These are phyloP conservation scores for Eufriesea mexicana DNA, from an alignment of 1,140 invertebrate species.

Conservation along the genomic window DNA sequence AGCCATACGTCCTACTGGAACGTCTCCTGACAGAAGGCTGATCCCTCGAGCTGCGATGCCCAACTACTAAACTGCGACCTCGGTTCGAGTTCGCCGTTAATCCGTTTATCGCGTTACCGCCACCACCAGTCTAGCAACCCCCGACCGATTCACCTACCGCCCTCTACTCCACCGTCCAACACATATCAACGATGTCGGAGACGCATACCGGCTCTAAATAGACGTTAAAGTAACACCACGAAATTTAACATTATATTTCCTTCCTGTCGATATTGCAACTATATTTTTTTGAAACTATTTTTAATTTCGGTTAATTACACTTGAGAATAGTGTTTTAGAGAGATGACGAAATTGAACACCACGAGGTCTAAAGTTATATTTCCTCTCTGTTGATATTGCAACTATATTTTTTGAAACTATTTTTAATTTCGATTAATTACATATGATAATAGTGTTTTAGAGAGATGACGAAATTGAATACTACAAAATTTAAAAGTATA, in stretches of 20 bases:
- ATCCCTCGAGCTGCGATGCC: conserved; percentile 64
- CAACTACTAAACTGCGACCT: conserved; percentile 72
- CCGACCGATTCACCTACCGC: conserved; percentile 56
- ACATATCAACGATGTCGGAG: conserved; percentile 44
- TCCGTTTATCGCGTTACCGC: conserved; percentile 81
- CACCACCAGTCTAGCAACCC: conserved; percentile 75
- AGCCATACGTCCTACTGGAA: not conserved
- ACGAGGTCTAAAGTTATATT: too few relatives aligned
- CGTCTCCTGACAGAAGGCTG: conserved; percentile 20
- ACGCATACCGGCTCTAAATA: not conserved
- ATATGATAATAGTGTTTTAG: too few relatives aligned
- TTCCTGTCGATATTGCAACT: too few relatives aligned
- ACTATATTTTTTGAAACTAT: too few relatives aligned
- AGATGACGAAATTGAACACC: too few relatives aligned
- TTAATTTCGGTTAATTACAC: too few relatives aligned
- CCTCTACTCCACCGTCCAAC: conserved; percentile 27
- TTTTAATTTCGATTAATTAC: too few relatives aligned
- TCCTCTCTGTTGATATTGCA: too few relatives aligned
- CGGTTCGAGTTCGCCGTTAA: conserved; percentile 79
- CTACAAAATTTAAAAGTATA: too few relatives aligned
- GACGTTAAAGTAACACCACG: not conserved
- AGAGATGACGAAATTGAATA: too few relatives aligned
- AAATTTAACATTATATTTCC: not conserved
- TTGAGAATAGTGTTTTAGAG: too few relatives aligned
- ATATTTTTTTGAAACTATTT: too few relatives aligned